Conservation (phyloP, 2,113 vertebrate genomes). For the Sinosuthora webbiana region DNA sequence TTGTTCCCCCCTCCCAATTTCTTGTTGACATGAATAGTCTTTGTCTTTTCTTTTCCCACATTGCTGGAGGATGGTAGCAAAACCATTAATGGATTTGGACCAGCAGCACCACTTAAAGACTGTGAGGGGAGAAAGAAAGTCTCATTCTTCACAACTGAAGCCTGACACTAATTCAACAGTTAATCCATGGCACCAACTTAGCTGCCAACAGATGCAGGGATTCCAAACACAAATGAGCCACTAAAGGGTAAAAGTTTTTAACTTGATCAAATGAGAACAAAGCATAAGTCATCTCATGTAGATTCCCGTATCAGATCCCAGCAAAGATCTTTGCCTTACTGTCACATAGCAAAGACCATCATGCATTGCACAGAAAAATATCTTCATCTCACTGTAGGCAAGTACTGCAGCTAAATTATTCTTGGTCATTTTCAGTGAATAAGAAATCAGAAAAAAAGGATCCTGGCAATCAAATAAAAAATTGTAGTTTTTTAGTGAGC, state of each 20-base stretch:
- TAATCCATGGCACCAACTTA: neutral
- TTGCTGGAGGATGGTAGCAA: constrained; percentile 40
- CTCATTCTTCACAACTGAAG: neutral
- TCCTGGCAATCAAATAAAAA: neutral
- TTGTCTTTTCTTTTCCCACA: constrained; percentile 53
- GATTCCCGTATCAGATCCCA: neutral
- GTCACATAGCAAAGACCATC: neutral
- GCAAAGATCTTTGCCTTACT: neutral
- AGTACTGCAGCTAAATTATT: neutral
- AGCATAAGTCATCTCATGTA: neutral
- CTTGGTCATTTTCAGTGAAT: neutral
- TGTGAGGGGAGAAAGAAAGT: neutral
- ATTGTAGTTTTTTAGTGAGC: neutral
- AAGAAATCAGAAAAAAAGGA: neutral
- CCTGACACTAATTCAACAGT: neutral
- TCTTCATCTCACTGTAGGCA: neutral
- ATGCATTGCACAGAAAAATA: neutral
- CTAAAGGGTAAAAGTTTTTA: neutral
- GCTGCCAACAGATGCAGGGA: neutral
- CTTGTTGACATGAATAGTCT: constrained; percentile 46
- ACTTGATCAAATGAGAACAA: neutral
- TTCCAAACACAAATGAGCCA: neutral
- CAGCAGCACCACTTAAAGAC: neutral
- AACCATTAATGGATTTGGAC: constrained; percentile 15
- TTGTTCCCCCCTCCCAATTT: neutral